These are phyloP conservation scores for Antedon mediterranea DNA, from an alignment of 53 echinoderm and acorn worm genomes.

Conservation along the genomic window DNA sequence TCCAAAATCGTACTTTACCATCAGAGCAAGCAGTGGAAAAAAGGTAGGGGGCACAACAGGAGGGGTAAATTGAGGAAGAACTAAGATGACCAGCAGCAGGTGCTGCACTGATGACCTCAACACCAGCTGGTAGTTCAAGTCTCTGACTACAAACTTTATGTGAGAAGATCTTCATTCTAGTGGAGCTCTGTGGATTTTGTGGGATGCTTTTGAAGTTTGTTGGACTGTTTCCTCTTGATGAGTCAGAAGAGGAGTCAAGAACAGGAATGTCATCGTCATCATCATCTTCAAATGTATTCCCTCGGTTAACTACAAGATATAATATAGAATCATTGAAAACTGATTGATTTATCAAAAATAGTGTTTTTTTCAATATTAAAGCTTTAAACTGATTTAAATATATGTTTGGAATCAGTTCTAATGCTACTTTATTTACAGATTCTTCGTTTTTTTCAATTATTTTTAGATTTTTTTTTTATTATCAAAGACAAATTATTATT, in stretches of 20 bases:
- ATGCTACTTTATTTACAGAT: too few relatives aligned
- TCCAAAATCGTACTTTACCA: conserved; percentile 94
- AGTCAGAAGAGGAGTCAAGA: conserved; percentile 61
- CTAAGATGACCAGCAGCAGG: conserved; percentile 98
- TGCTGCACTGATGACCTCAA: conserved; percentile 66
- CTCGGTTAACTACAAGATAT: conserved; percentile 20
- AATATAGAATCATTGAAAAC: not conserved
- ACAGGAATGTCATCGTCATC: conserved; percentile 30
- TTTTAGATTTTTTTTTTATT: too few relatives aligned
- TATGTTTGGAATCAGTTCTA: too few relatives aligned
- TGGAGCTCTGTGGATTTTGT: conserved; percentile 36
- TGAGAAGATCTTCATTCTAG: conserved; percentile 68
- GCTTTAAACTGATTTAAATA: too few relatives aligned
- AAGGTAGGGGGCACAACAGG: conserved; percentile 62
- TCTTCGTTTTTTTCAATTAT: too few relatives aligned
- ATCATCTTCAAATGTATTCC: conserved; percentile 27
- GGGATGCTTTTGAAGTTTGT: conserved; percentile 28
- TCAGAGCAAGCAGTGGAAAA: conserved; percentile 86
- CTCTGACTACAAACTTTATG: conserved; percentile 81
- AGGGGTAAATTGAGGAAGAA: conserved; percentile 85
- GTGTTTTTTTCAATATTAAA: too few relatives aligned
- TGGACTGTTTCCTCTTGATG: conserved; percentile 45
- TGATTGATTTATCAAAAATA: too few relatives aligned
- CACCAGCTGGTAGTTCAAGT: conserved; percentile 57
- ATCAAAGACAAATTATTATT: too few relatives aligned